These are phyloP conservation scores for Chydorus sphaericus DNA, from an alignment of 2,888 invertebrate species.

Conservation along the genomic window DNA sequence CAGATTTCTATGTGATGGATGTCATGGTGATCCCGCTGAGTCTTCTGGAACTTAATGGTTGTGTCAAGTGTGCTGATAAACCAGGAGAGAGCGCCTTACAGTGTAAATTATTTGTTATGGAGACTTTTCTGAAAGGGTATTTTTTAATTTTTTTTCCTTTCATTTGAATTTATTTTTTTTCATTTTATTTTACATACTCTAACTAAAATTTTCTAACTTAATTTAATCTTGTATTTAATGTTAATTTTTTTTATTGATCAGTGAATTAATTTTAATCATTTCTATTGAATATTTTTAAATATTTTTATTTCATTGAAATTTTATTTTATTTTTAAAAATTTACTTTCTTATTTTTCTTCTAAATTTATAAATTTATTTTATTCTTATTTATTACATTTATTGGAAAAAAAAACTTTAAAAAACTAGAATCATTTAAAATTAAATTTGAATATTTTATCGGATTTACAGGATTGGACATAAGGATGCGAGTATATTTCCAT, in stretches of 20 bases:
- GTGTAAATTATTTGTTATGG: conserved; percentile 56
- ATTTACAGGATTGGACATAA: conserved; percentile 47
- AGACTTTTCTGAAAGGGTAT: conserved; percentile 42
- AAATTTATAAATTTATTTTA: too few species aligned
- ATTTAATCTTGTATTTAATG: too few species aligned
- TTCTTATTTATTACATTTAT: not conserved
- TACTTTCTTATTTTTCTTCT: too few species aligned
- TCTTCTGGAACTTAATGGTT: not conserved
- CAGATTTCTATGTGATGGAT: conserved; percentile 84
- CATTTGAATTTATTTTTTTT: not conserved
- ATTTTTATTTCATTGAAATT: too few species aligned
- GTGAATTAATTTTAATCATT: too few species aligned
- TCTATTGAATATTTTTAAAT: too few species aligned
- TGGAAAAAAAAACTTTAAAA: not conserved
- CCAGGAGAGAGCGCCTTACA: conserved; percentile 28
- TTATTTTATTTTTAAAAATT: too few species aligned
- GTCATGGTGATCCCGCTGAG: conserved; percentile 61
- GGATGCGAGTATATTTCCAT: conserved; percentile 49
- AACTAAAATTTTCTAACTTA: too few species aligned
- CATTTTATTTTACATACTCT: too few species aligned
- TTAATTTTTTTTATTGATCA: too few species aligned
- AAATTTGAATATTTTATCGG: not conserved
- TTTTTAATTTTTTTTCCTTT: not conserved
- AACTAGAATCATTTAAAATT: not conserved
- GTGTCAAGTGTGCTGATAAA: not conserved